Evolutionary conservation across 1,140 invertebrate genomes (phyloP), one percentile per base, ranked within the genome.

Genomic region (Diorhabda carinulata): DNA sequence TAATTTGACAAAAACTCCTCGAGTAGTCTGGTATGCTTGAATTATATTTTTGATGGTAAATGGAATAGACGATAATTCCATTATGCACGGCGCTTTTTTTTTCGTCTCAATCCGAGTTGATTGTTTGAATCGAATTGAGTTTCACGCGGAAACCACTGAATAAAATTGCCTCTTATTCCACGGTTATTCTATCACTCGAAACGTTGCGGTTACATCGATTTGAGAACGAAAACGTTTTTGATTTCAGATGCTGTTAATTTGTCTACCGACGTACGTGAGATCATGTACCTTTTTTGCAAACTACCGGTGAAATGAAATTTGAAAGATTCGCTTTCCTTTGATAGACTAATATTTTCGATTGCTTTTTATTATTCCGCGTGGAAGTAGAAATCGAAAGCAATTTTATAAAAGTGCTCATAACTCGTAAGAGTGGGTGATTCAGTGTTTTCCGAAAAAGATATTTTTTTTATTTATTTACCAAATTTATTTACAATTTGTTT

Each of bases 131-230:
- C 59, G 42, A 61, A 61, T 61, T 61, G 25, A 43, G 10, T 61
- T 10, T 40, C 6, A 61, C 8, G 25, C 59, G 59, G 42, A 61
- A 61, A 61, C 42, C 59, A 10, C 59, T 7, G 25, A 40, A 41
- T 61, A 61, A 61, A 61, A 61, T 61, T 61, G 59, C 4, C 8
- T 61, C 10, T 61, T 61, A 43, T 61, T 61, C 25, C 25, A 40
- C 5, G 59, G 59, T 6, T 40, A 6, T 52, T 52, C 47, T 52
- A 52, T 52, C 25, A n/a, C 47, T 52, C 47, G 47, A 52, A 8
- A 52, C n/a, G 47, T 10, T 43, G 59, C 59, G 59, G 59, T 61
- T 61, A 61, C 25, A 61, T 41, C 59, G 59, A 61, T 61, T 61
- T 61, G 42, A 61, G 42, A 61, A 3, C 5, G 59, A 43, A 61